Base-by-base conservation (phyloP, 1,140 invertebrate species). In the Euwallacea similis region DNA sequence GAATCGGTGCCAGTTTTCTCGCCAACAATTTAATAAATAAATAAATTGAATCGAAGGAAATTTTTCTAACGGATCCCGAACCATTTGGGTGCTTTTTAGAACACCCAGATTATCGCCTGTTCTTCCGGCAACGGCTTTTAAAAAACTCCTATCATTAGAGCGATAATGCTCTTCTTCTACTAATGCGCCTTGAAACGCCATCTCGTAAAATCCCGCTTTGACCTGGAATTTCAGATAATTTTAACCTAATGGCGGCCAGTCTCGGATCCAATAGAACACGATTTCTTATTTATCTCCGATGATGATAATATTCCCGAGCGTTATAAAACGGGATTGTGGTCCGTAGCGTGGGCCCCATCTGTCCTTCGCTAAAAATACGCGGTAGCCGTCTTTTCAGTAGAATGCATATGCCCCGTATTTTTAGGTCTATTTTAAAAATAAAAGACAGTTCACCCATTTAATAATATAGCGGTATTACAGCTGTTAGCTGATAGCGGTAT, bases 351-450 rank as follows among this genome's bases (percentile, higher is more conserved):
- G 59, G 50, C 65, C 15, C 53, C 43, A 56, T 64, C 41, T 56
- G 53, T 66, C 65, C 55, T 56, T 66, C 53, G 42, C 55, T 58
- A 44, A 58, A 66, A 66, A 66, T 66, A 66, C 50, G 16, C 43
- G 9, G 10, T 58, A 66, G 65, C 55, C 41, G 42, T 43, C 65
- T 66, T 56, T 55, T 56, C 41, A 58, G n/a, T 66, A 66, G 65
- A 66, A 66, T 66, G 65, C 54, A 66, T 33, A 33, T 66, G 44
- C 58, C 13, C 43, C n/a, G 7, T 66, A 66, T 66, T 66, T 66
- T 66, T 66, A 66, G 65, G 58, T 44, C 56, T 33, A 33, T 33
- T 42, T 66, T 66, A 66, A 66, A 66, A 66, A 66, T 58, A 66
- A 66, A 33, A 66, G 53, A 41, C 54, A 43, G 65, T 66, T 66